Evolutionary conservation across 2,113 vertebrate species (phyloP).

Genomic region (Psittacus erithacus): DNA sequence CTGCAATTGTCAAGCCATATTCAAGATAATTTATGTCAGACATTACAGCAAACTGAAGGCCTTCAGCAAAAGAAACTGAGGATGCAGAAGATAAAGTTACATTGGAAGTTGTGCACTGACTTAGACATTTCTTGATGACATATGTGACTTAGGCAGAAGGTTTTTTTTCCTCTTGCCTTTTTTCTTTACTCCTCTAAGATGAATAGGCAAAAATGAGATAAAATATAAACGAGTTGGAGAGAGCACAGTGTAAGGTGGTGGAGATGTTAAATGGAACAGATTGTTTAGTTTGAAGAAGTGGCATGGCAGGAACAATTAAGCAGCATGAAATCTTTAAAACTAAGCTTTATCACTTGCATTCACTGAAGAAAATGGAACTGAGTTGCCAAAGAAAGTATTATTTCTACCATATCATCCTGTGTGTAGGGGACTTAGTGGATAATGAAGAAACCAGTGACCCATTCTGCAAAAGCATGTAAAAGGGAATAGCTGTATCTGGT

Average conservation of each 20-base stretch:
- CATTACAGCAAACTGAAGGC: background rate
- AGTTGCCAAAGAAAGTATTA: background rate
- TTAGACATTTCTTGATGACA: background rate
- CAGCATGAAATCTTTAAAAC: background rate
- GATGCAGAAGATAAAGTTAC: background rate
- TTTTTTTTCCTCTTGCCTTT: background rate
- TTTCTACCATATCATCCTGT: background rate
- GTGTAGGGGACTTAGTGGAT: background rate
- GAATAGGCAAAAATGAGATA: background rate
- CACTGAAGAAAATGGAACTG: background rate
- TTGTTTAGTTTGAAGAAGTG: background rate
- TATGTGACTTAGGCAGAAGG: background rate
- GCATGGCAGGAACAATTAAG: background rate
- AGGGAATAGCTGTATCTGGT: background rate
- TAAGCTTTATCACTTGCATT: background rate
- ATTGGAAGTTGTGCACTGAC: rapidly evolving
- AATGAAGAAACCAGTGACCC: background rate
- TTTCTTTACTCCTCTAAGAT: background rate
- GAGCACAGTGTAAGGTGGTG: background rate
- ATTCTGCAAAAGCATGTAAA: background rate
- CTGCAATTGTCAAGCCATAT: background rate
- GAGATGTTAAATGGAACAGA: background rate
- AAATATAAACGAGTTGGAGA: background rate
- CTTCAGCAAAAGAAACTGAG: background rate
- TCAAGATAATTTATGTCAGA: background rate